Evolutionary conservation across 2,113 vertebrate genomes (phyloP), one percentile per base, ranked within the genome.

Genomic region (Melanocharis versteri): DNA sequence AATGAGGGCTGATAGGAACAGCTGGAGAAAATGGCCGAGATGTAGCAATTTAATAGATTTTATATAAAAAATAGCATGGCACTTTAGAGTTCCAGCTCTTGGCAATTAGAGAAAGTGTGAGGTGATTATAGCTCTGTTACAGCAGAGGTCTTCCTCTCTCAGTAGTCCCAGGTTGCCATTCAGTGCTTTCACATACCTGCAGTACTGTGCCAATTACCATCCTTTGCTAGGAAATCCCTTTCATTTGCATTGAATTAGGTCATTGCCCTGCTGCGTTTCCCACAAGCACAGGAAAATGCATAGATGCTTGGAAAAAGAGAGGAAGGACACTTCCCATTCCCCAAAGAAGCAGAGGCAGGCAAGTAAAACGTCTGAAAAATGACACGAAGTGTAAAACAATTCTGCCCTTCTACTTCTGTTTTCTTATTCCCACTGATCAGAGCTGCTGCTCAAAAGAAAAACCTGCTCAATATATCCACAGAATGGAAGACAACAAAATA

Each of bases 161-260:
- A 31, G 72, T 48, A 66, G 72, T 78, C 64, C 60, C 80, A 80
- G 53, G 82, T 88, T 76, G 53, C 85, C 42, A 69, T 65, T 90
- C 92, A 71, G 56, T 0, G 2, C 60, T 79, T 84, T 80, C 68
- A 81, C 44, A 60, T 35, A 93, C 77, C 89, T 89, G 87, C 89
- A 92, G 69, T 3, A 2, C 76, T 84, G 47, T 0, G 0, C n/a
- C 75, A 84, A 84, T 94, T 91, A 79, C 64, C 91, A 26, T 83
- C 56, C 80, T 94, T 81, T 73, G 33, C 64, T 66, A 78, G 80
- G 69, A 96, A 96, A 91, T 84, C 71, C 81, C 44, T 95, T 85
- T 87, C 37, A 89, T 94, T 95, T 95, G 44, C 87, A 71, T 37
- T 2, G 4, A 56, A 78, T 92, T 90, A 84, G 64, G 72, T 66